phyloP scores from a whole-genome alignment of 2,888 invertebrate genomes.

The Clusia tigrina region DNA sequence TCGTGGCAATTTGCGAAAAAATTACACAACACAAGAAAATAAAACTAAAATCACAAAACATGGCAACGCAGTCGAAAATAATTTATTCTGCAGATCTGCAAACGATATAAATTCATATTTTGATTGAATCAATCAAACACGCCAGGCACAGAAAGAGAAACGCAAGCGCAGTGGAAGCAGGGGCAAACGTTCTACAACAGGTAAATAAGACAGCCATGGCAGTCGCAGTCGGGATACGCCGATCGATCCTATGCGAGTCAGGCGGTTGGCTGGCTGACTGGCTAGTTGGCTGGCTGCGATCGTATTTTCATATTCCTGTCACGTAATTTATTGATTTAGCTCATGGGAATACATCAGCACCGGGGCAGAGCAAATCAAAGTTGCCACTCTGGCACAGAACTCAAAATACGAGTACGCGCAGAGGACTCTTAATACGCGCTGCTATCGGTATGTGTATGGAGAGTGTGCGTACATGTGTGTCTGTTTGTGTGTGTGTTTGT shows the following conservation, averaged over 20 bases:
- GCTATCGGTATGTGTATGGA: too few relatives aligned
- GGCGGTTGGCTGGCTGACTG: not conserved
- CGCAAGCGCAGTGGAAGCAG: slow-evolving; percentile 9
- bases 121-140: slow-evolving; percentile 63
- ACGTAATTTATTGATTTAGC: slow-evolving; percentile 64
- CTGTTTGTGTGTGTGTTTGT: too few relatives aligned
- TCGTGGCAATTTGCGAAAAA: slow-evolving; percentile 8
- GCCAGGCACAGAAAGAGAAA: not conserved
- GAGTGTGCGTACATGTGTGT: too few relatives aligned
- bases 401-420: not conserved
- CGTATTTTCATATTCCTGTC: slow-evolving; percentile 58
- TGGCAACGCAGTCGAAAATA: slow-evolving; percentile 26
- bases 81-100: slow-evolving; percentile 32
- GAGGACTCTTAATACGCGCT: too few relatives aligned
- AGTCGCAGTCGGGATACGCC: not conserved
- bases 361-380: slow-evolving; percentile 31
- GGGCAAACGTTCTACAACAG: slow-evolving; percentile 23
- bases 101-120: slow-evolving; percentile 45
- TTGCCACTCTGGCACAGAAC: slow-evolving; percentile 31
- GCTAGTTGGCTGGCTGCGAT: slow-evolving; percentile 2
- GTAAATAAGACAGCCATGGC: not conserved
- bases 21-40: slow-evolving; percentile 7
- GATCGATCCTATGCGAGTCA: not conserved
- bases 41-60: slow-evolving; percentile 22
- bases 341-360: slow-evolving; percentile 52